These are phyloP conservation scores for Acleris emargana DNA, from an alignment of 2,888 invertebrate species.

Conservation along the genomic window DNA sequence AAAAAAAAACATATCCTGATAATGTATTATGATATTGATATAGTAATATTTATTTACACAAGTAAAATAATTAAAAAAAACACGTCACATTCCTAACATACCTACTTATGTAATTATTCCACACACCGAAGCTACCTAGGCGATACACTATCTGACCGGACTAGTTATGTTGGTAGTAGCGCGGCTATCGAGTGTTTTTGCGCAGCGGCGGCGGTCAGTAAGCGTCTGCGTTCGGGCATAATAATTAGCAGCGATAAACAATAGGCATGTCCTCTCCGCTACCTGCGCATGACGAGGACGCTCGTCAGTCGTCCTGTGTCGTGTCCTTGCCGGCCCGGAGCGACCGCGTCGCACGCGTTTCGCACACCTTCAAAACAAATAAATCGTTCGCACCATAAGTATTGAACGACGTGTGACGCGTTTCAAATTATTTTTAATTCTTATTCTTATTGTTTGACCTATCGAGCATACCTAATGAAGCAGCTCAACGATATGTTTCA, in stretches of 20 bases:
- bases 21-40: not conserved
- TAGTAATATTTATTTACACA: not conserved
- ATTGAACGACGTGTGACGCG: constrained; percentile 16
- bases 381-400: constrained; percentile 24
- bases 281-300: constrained; percentile 81
- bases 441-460: constrained; percentile 21
- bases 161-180: constrained; percentile 15
- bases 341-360: constrained; percentile 53
- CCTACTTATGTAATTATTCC: constrained; percentile 12
- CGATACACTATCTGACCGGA: constrained; percentile 22
- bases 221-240: constrained; percentile 76
- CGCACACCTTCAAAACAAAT: constrained; percentile 36
- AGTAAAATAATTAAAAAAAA: not conserved
- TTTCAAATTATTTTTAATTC: constrained; percentile 12
- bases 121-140: constrained; percentile 1
- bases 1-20: not conserved
- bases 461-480: constrained; percentile 8
- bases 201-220: constrained; percentile 52
- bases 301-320: constrained; percentile 68
- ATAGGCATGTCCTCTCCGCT: constrained; percentile 80
- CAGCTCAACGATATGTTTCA: constrained; percentile 7
- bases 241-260: constrained; percentile 82
- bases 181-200: constrained; percentile 57
- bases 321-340: constrained; percentile 69
- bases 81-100: not conserved